These are phyloP conservation scores for Bostrychus sinensis DNA, from an alignment of 2,113 vertebrate genomes.

Conservation along the genomic window DNA sequence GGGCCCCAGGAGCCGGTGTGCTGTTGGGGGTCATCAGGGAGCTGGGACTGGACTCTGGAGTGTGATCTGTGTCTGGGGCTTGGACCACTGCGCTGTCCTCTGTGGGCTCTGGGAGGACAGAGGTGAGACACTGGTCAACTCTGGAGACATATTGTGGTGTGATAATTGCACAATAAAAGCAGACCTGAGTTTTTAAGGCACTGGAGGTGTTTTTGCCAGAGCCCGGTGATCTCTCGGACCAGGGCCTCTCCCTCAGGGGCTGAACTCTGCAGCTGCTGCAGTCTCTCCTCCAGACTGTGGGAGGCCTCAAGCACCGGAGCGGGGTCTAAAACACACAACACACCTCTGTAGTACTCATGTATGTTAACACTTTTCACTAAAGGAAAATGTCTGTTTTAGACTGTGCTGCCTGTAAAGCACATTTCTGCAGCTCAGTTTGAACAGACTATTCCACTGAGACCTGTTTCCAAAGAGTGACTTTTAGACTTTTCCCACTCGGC, in stretches of 20 bases:
- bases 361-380: conserved; percentile 45
- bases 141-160: not conserved
- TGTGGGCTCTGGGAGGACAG: conserved; percentile 50
- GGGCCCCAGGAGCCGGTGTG: conserved; percentile 73
- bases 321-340: conserved; percentile 79
- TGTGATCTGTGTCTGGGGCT: conserved; percentile 43
- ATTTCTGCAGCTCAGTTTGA: conserved; percentile 57
- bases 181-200: conserved; percentile 84
- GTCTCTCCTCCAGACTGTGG: conserved; percentile 85
- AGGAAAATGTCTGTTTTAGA: conserved; percentile 60
- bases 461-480: conserved; percentile 71
- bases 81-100: conserved; percentile 46
- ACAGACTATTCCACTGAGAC: conserved; percentile 67
- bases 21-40: conserved; percentile 78
- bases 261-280: conserved; percentile 85
- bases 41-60: conserved; percentile 48
- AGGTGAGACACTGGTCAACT: too few relatives aligned
- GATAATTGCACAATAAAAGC: conserved; percentile 1
- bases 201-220: conserved; percentile 88
- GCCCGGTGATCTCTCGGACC: conserved; percentile 80
- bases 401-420: conserved; percentile 53
- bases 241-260: conserved; percentile 77
- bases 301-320: conserved; percentile 89
- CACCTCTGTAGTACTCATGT: conserved; percentile 42
- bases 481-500: conserved; percentile 50